Evolutionary conservation across 2,888 invertebrate species (phyloP).

Genomic region (Gisinianus flammeolus): DNA sequence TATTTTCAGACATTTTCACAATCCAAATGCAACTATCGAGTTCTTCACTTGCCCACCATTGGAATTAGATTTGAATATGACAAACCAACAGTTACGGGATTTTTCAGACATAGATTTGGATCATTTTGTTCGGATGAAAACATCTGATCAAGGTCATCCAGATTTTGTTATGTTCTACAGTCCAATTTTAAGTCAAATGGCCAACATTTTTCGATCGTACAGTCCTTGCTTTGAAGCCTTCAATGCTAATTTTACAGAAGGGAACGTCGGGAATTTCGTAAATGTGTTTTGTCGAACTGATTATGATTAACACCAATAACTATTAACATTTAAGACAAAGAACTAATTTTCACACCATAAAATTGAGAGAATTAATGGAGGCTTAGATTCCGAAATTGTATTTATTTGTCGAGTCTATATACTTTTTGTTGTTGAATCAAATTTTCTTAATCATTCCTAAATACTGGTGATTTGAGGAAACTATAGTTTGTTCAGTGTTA

Average conservation of each 20-base stretch:
- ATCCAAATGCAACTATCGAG: conserved; percentile 46
- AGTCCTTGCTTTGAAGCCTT: conserved; percentile 32
- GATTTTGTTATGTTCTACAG: conserved; percentile 46
- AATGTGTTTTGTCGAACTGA: conserved; percentile 40
- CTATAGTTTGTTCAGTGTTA: too few relatives aligned
- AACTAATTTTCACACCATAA: too few relatives aligned
- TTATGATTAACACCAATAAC: conserved; percentile 24
- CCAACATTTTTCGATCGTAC: conserved; percentile 18
- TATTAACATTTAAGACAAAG: too few relatives aligned
- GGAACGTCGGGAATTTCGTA: conserved; percentile 41
- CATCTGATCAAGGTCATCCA: conserved; percentile 31
- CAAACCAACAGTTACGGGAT: conserved; percentile 41
- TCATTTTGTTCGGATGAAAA: conserved; percentile 39
- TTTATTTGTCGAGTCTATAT: too few relatives aligned
- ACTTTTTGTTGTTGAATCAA: too few relatives aligned
- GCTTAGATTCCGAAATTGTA: too few relatives aligned
- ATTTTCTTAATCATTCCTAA: too few relatives aligned
- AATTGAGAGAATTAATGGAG: too few relatives aligned
- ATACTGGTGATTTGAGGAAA: too few relatives aligned
- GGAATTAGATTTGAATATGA: conserved; percentile 38
- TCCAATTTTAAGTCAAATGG: conserved; percentile 18
- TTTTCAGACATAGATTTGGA: conserved; percentile 41
- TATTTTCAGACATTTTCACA: conserved; percentile 48
- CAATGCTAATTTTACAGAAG: conserved; percentile 43
- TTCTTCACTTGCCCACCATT: conserved; percentile 54